Evolutionary conservation across 1,140 invertebrate species (phyloP).

Genomic region (Drosophila subobscura): DNA sequence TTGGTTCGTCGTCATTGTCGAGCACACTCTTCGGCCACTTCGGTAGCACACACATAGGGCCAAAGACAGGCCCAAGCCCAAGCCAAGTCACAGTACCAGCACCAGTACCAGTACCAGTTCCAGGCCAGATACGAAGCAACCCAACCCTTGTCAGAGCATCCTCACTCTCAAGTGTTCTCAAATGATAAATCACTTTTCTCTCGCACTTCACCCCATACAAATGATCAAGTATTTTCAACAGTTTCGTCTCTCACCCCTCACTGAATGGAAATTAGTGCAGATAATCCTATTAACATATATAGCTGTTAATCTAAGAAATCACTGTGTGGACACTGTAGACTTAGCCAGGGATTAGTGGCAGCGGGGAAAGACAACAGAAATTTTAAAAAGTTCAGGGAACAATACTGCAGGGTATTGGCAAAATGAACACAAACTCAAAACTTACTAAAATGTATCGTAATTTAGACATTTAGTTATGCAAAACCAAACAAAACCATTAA

Average conservation of each 20-base stretch:
- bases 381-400: no score
- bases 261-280: conserved; percentile 44
- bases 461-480: no score
- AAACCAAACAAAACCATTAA: conserved; percentile 8
- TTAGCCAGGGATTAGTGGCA: not conserved
- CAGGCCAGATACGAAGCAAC: conserved; percentile 5
- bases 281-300: conserved; percentile 58
- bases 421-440: no score
- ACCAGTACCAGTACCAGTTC: conserved; percentile 2
- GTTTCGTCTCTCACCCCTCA: not conserved
- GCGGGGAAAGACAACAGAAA: no score
- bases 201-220: conserved; percentile 6
- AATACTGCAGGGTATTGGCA: no score
- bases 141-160: conserved; percentile 26
- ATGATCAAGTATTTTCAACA: conserved; percentile 35
- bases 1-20: conserved; percentile 73
- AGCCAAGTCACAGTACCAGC: conserved; percentile 9
- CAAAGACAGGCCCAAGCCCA: not conserved
- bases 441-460: no score
- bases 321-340: not conserved
- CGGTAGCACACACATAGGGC: conserved; percentile 44
- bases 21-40: conserved; percentile 64
- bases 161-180: conserved; percentile 53
- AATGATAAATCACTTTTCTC: conserved; percentile 69
- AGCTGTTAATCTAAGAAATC: conserved; percentile 14